Base-by-base conservation (phyloP, 1,140 invertebrate genomes). In the Trichoplusia ni region DNA sequence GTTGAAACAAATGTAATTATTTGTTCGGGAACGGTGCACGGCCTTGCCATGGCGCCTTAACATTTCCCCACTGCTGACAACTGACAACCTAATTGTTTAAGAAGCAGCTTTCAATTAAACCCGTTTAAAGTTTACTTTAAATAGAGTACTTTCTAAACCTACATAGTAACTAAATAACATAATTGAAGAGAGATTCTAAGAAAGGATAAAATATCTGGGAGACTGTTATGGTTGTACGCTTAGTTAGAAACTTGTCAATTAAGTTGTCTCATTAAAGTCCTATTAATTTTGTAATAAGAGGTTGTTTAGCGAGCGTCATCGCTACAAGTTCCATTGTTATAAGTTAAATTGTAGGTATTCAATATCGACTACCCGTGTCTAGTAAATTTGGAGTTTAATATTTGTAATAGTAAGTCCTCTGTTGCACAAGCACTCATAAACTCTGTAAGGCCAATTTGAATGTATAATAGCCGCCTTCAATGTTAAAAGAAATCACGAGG, bases 201-300 rank as follows among this genome's bases (percentile, higher is more conserved):
- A 71, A 37, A 66, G 71, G 71, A 66, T 68, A 61, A 16, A 73
- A 78, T 75, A 67, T 65, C 66, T 65, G 23, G 54, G 18, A 58
- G 68, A 67, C 69, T 71, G 79, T 76, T 68, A 56, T 16, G 67
- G 56, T 64, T 69, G 64, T 73, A 54, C 59, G 25, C 44, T 35
- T 35, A 51, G 31, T 19, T 11, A 49, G 37, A 72, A 71, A 69
- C 74, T 67, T 29, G 62, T 59, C 65, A 72, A 75, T 75, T 71
- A 71, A 81, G 77, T 69, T 75, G 73, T 76, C 67, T 70, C 60
- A 73, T 79, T 79, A 74, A 68, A 74, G 63, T 71, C 58, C 63
- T 71, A 73, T 79, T 79, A 71, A 81, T 77, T 67, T 71, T 70
- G 56, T 71, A 77, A 72, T 73, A 73, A n/a, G n/a, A n/a, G n/a